Percentiles rank a stretch among this genome's conserved stretches.
Conservation (phyloP, 2,797 vertebrate genomes). For the Gallinago solitaria region DNA sequence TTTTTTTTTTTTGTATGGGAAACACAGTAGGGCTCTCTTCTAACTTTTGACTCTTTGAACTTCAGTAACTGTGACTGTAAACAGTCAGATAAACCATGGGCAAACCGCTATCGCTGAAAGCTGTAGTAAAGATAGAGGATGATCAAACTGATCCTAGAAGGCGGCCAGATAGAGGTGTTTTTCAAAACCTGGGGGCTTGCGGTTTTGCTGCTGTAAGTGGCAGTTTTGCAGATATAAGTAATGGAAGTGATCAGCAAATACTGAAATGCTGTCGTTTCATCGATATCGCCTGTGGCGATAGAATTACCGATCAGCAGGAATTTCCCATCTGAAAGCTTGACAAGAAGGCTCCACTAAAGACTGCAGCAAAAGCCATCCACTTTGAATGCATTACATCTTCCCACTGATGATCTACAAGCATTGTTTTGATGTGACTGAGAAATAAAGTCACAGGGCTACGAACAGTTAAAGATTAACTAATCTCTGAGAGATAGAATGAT, state of each 20-base stretch:
- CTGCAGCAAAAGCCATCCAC: background rate
- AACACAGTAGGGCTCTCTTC: background rate
- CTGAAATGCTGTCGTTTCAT: background rate
- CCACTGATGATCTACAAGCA: background rate
- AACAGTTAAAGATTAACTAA: slow-evolving; percentile 41
- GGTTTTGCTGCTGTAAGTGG: background rate
- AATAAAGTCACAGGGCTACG: slow-evolving; percentile 12
- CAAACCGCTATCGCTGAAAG: background rate
- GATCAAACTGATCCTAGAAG: background rate
- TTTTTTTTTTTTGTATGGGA: background rate
- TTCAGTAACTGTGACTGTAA: background rate
- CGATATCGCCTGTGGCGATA: background rate
- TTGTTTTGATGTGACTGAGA: slow-evolving; percentile 13
- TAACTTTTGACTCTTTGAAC: background rate
- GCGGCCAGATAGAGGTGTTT: background rate
- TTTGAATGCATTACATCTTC: background rate
- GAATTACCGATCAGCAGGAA: background rate
- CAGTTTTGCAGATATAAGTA: background rate
- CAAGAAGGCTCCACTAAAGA: background rate
- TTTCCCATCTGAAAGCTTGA: background rate
- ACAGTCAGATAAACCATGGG: background rate
- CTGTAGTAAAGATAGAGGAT: background rate
- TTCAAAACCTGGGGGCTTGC: background rate
- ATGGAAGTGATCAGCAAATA: background rate
- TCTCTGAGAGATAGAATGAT: slow-evolving; percentile 4